Evolutionary conservation across 92 coral and sea anemone species (phyloP), one percentile per base, ranked within the genome.

Genomic region (Zoanthus sansibaricus): DNA sequence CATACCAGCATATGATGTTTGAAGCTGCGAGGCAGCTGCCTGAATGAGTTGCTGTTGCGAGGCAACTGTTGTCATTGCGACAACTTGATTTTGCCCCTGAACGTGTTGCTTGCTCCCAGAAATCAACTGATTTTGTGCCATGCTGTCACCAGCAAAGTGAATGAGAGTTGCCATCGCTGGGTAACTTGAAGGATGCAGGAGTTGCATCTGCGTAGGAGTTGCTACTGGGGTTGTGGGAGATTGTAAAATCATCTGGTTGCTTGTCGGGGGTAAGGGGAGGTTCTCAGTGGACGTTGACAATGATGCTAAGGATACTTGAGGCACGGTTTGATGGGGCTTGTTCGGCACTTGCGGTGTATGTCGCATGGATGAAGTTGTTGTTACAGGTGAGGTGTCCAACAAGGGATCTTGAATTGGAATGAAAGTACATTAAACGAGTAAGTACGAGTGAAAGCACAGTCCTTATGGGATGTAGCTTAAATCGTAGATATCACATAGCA

Each of bases 81-180:
- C 73, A 72, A 80, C 67, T 80, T 67, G 85, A 74, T 80, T 80
- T 47, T 64, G 85, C 15, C 85, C 85, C 1, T 52, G 62, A 47
- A 66, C 44, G 6, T 76, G 82, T 9, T 62, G 17, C 44, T 80
- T 67, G 73, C 33, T 80, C 33, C 52, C 52, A 18, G 74, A 58
- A 54, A 80, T 45, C 31, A 80, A 64, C 75, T 80, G 85, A 30
- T 58, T 32, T 71, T 80, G 85, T 44, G 85, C 7, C 85, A 80
- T 80, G 14, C 59, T 14, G 9, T 80, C 85, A 44, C 85, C 85
- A 44, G 85, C 85, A 47, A 80, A 64, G 45, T 80, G 85, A 62
- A 80, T 80, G 32, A 80, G 58, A 9, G 85, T 80, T 80, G 85
- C 85, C 58, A 80, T 71, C 1, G 85, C 85, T 18, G 85, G 85